phyloP scores from a whole-genome alignment of 2,113 vertebrate species.

The Colius striatus region DNA sequence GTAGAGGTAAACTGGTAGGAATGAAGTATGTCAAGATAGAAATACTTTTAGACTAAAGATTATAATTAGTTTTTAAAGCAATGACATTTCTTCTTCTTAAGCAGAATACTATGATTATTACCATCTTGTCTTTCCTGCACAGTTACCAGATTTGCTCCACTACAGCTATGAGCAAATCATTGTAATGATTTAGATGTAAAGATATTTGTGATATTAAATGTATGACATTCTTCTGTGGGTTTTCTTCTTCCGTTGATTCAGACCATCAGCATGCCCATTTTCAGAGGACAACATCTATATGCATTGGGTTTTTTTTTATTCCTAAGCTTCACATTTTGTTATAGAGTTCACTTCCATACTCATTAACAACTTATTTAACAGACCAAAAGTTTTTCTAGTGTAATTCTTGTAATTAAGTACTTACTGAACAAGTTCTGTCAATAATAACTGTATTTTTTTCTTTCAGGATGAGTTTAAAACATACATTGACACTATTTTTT shows the following conservation, averaged over 20 bases:
- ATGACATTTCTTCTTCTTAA: background rate
- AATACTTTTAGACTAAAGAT: background rate
- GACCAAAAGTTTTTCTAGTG: background rate
- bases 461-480: background rate
- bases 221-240: background rate
- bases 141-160: background rate
- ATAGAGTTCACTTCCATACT: rapidly evolving
- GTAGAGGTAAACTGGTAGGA: background rate
- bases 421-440: background rate
- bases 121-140: background rate
- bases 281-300: background rate
- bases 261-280: background rate
- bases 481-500: background rate
- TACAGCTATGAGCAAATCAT: background rate
- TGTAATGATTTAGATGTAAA: background rate
- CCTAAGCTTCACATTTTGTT: background rate
- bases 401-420: background rate
- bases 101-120: background rate
- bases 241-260: background rate
- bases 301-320: background rate
- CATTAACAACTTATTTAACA: background rate
- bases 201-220: background rate
- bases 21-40: background rate
- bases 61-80: background rate
- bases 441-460: background rate